Percentiles rank a stretch among this genome's conserved stretches.
phyloP scores from a whole-genome alignment of 2,888 invertebrate genomes.

The Pseudeuparius sepicola region DNA sequence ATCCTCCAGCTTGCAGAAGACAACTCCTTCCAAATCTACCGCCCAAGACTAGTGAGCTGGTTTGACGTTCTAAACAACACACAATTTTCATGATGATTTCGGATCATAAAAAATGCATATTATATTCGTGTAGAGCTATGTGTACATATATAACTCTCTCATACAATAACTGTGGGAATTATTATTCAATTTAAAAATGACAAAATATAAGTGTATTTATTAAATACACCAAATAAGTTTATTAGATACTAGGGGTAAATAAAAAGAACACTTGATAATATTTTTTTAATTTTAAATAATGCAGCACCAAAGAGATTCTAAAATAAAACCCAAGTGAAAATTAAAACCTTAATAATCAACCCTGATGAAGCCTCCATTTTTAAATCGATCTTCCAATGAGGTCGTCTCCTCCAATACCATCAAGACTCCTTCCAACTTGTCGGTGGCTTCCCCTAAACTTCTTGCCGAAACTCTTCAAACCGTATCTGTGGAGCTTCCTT shows the following conservation, averaged over 20 bases:
- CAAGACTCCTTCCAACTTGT: constrained; percentile 1
- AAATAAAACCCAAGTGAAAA: neutral
- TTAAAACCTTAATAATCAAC: constrained; percentile 2
- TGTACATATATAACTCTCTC: too few relatives aligned
- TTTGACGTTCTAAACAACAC: constrained; percentile 23
- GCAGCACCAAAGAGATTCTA: too few relatives aligned
- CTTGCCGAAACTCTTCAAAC: neutral
- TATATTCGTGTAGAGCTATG: too few relatives aligned
- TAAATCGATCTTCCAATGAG: neutral
- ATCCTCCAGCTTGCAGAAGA: constrained; percentile 24
- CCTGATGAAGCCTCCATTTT: neutral
- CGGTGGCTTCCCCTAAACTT: neutral
- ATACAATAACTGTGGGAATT: too few relatives aligned
- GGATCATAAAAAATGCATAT: too few relatives aligned
- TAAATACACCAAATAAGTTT: too few relatives aligned
- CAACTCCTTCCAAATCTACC: constrained; percentile 26
- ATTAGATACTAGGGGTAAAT: too few relatives aligned
- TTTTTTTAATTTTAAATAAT: constrained; percentile 1
- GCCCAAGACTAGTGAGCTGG: constrained; percentile 25
- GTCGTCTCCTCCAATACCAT: constrained; percentile 2
- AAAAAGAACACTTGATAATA: neutral
- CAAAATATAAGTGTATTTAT: too few relatives aligned
- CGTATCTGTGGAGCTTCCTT: neutral
- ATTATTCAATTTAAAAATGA: too few relatives aligned
- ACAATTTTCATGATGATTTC: too few relatives aligned